phyloP scores from a whole-genome alignment of 2,888 invertebrate genomes.

The Melieria crassipennis region DNA sequence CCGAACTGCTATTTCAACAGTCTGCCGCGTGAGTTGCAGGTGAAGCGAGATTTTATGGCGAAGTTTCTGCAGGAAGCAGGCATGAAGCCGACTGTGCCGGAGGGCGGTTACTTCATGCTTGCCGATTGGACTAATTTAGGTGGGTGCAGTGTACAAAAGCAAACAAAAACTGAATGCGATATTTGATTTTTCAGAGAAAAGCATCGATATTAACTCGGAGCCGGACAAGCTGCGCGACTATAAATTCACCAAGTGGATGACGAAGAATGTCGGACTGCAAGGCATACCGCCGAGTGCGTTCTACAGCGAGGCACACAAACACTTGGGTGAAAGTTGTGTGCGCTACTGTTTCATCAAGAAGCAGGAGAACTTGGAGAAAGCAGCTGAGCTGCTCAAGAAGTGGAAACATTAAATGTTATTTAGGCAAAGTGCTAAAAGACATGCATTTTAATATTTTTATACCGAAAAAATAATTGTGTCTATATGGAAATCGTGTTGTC shows the following conservation, averaged over 20 bases:
- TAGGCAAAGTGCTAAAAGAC: too few species aligned
- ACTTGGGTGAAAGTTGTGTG: slow-evolving; percentile 84
- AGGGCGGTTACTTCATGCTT: slow-evolving; percentile 97
- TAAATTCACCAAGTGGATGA: slow-evolving; percentile 95
- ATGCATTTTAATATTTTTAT: too few species aligned
- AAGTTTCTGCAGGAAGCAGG: slow-evolving; percentile 80
- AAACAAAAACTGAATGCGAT: not conserved
- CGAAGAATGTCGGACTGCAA: slow-evolving; percentile 89
- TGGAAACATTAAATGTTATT: slow-evolving; percentile 65
- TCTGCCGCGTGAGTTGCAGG: slow-evolving; percentile 77
- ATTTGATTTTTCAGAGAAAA: slow-evolving; percentile 66
- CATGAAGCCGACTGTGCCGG: slow-evolving; percentile 91
- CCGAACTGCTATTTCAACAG: slow-evolving; percentile 86
- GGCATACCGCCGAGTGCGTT: slow-evolving; percentile 96
- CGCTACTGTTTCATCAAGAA: slow-evolving; percentile 96
- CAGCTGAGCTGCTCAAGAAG: slow-evolving; percentile 73
- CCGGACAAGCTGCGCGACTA: slow-evolving; percentile 84
- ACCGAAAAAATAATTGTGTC: too few species aligned
- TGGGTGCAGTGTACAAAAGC: slow-evolving; percentile 51
- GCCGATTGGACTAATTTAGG: slow-evolving; percentile 88
- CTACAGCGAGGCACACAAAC: slow-evolving; percentile 83
- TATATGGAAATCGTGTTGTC: too few species aligned
- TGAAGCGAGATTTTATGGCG: slow-evolving; percentile 83
- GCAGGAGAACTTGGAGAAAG: slow-evolving; percentile 77
- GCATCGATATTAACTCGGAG: slow-evolving; percentile 77